Conservation (phyloP, 2,113 vertebrate species). For the Zootoca vivipara region DNA sequence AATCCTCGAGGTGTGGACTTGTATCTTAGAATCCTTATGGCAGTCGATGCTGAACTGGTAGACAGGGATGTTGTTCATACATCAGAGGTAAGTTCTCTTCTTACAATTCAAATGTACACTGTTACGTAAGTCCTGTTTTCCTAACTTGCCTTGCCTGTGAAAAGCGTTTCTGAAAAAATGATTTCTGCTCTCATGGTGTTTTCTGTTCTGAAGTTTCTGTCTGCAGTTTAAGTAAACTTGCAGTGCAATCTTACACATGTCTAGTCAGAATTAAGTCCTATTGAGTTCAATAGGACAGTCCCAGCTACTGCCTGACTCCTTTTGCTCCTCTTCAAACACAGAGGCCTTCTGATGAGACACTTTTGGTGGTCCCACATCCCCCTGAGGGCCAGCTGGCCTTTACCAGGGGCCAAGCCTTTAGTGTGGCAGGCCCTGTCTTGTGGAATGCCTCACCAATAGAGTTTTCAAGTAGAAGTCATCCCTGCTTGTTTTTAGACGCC, state of each 20-base stretch:
- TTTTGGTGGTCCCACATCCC: too few species aligned
- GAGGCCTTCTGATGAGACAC: too few species aligned
- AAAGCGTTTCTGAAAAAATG: background rate
- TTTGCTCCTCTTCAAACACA: too few species aligned
- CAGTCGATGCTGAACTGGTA: constrained; percentile 94
- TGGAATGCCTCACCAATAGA: too few species aligned
- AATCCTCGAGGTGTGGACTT: constrained; percentile 93
- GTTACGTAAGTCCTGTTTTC: background rate
- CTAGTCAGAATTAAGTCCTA: background rate
- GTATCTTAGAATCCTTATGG: constrained; percentile 96
- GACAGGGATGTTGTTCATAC: constrained; percentile 93
- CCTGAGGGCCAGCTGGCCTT: too few species aligned
- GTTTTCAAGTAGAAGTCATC: too few species aligned
- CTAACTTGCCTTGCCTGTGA: background rate
- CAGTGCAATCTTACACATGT: background rate
- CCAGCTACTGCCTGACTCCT: too few species aligned
- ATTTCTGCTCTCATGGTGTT: background rate
- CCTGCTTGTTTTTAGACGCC: too few species aligned
- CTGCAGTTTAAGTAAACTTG: background rate
- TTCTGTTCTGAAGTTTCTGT: background rate
- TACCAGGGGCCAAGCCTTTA: too few species aligned
- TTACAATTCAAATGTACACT: background rate
- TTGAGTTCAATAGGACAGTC: background rate
- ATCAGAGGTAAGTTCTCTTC: constrained; percentile 81
- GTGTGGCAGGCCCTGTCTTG: too few species aligned